These are phyloP conservation scores for Scophthalmus maximus DNA, from an alignment of 2,113 vertebrate genomes.

Conservation along the genomic window DNA sequence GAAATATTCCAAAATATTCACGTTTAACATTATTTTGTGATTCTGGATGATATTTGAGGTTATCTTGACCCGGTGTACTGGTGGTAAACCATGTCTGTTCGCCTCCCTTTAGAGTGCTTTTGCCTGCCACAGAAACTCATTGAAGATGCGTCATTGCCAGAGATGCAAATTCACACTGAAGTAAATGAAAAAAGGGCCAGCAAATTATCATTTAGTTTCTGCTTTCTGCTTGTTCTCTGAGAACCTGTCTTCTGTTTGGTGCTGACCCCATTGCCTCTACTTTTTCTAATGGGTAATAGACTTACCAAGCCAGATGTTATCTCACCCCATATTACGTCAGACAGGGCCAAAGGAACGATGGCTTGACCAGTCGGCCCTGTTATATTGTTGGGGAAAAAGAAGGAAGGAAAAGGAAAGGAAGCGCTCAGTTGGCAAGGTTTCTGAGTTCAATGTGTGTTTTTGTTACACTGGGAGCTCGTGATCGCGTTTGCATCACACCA, in stretches of 20 bases:
- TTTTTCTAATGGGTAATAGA: constrained; percentile 43
- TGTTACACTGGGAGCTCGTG: not conserved
- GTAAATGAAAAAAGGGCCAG: not conserved
- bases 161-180: constrained; percentile 1
- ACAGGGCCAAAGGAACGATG: constrained; percentile 41
- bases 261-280: constrained; percentile 38
- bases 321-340: constrained; percentile 50
- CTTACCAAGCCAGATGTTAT: constrained; percentile 66
- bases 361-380: constrained; percentile 33
- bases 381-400: constrained; percentile 29
- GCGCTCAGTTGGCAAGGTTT: constrained; percentile 38
- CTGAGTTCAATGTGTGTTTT: constrained; percentile 9
- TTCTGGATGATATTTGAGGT: too few species aligned
- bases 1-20: not conserved
- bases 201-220: not conserved
- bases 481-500: not conserved
- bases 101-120: too few species aligned
- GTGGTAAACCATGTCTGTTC: too few species aligned
- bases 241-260: constrained; percentile 21
- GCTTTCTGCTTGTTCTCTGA: constrained; percentile 2
- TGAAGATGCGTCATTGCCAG: not conserved
- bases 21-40: too few species aligned
- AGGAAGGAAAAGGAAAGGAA: constrained; percentile 21
- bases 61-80: too few species aligned
- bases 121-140: too few species aligned